Base-by-base conservation (phyloP, 1,140 invertebrate genomes). In the Hylaeus anthracinus region DNA sequence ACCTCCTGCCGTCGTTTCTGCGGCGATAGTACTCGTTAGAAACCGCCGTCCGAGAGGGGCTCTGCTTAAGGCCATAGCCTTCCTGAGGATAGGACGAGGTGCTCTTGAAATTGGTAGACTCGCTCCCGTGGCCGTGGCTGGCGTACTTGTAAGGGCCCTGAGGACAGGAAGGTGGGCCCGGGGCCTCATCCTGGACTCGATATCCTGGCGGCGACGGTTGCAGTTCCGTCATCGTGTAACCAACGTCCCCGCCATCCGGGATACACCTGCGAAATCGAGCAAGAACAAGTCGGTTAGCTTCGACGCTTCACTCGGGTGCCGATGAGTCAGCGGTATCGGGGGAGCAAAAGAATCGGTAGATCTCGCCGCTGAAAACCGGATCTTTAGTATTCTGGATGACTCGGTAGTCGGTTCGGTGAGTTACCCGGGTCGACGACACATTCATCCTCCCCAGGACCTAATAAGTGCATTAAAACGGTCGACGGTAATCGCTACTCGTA, bases 211-310 rank as follows among this genome's bases (percentile, higher is more conserved):
- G 90, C 86, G 92, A 92, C 90, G 92, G 91, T 82, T 94, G 93
- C 86, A 95, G 89, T 91, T 95, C 94, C 86, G 94, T 94, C 90
- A 94, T 94, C 90, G 94, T 94, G 91, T 93, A 91, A 91, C 90
- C 89, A 75, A 92, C 88, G 89, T 90, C 91, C 92, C 91, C 92
- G 91, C 93, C 93, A 93, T 93, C 89, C 91, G 92, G 90, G 87
- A 92, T 91, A 90, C 92, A 92, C 92, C 93, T 93, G 86, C 53
- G 74, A 89, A 78, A 61, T 15, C 51, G 9, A 58, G 60, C 39
- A 80, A 73, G 72, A 74, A 76, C 12, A 12, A 37, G 9, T 41
- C 39, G n/a, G 26, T 76, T 39, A 79, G 66, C 43, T 63, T 63
- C 51, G 60, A 43, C 10, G 6, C 55, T 51, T 4, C 26, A 41